Conservation (phyloP, 2,888 invertebrate species). For the Coenonympha glycerion region DNA sequence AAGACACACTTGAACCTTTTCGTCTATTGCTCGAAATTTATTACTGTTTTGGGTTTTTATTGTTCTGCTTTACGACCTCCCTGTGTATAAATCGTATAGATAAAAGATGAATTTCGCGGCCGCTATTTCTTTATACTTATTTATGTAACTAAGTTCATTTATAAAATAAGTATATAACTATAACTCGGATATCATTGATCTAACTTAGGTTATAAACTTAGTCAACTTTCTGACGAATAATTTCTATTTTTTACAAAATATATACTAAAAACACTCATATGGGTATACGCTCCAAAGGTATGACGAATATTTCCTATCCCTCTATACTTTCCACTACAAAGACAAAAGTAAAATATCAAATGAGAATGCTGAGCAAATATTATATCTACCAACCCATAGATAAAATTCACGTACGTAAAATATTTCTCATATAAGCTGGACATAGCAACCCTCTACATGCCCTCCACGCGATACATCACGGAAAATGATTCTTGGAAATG, state of each 20-base stretch:
- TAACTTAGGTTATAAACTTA: too few species aligned
- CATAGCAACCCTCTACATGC: slow-evolving; percentile 57
- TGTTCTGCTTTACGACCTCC: slow-evolving; percentile 77
- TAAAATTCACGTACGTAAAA: slow-evolving; percentile 26
- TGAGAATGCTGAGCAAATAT: neutral
- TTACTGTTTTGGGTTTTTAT: slow-evolving; percentile 78
- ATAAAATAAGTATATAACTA: too few species aligned
- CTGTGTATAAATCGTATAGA: slow-evolving; percentile 74
- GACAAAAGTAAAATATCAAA: too few species aligned
- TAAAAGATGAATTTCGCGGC: slow-evolving; percentile 73
- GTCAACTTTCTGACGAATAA: too few species aligned
- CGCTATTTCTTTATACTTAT: slow-evolving; percentile 60
- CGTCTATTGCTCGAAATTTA: slow-evolving; percentile 76
- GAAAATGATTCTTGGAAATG: slow-evolving; percentile 68
- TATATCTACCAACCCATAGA: neutral
- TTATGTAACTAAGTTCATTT: slow-evolving; percentile 28
- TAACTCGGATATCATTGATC: too few species aligned
- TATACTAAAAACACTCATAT: too few species aligned
- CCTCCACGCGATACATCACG: slow-evolving; percentile 69
- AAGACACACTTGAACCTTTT: slow-evolving; percentile 74
- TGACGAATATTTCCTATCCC: too few species aligned
- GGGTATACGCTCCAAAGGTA: too few species aligned
- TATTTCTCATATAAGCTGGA: slow-evolving; percentile 62
- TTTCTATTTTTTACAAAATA: too few species aligned
- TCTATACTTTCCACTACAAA: too few species aligned